Evolutionary conservation across 2,797 vertebrate species (phyloP).

Genomic region (Lycodopsis pacificus): DNA sequence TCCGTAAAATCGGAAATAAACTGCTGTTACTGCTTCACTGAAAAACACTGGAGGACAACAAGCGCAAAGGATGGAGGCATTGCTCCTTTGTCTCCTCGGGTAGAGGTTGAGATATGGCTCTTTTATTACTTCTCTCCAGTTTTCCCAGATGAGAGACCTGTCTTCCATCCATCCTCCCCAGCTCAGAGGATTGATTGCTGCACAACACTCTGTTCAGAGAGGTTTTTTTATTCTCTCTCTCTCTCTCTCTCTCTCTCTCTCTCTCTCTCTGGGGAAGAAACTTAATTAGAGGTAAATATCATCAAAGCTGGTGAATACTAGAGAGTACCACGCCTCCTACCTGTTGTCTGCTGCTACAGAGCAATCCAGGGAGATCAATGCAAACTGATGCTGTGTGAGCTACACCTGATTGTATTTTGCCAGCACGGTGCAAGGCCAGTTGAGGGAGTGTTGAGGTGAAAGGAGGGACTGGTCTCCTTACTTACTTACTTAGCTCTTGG

Average conservation of each 20-base stretch:
- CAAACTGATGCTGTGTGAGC: slow-evolving; percentile 67
- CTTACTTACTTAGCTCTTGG: slow-evolving; percentile 36
- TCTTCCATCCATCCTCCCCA: slow-evolving; percentile 69
- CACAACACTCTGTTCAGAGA: slow-evolving; percentile 72
- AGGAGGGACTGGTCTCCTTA: slow-evolving; percentile 20
- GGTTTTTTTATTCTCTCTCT: slow-evolving; percentile 76
- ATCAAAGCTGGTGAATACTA: slow-evolving; percentile 77
- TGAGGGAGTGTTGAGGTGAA: slow-evolving; percentile 20
- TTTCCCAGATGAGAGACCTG: slow-evolving; percentile 72
- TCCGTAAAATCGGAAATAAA: slow-evolving; percentile 65
- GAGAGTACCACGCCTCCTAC: slow-evolving; percentile 70
- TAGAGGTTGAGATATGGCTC: slow-evolving; percentile 72
- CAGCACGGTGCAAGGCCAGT: slow-evolving; percentile 39
- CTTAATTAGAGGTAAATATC: slow-evolving; percentile 89
- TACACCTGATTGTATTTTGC: slow-evolving; percentile 59
- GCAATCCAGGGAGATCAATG: slow-evolving; percentile 73
- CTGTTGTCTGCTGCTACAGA: slow-evolving; percentile 63
- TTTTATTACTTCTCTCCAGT: slow-evolving; percentile 79
- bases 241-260: slow-evolving; percentile 63
- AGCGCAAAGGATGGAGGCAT: slow-evolving; percentile 66
- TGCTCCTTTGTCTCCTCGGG: slow-evolving; percentile 67
- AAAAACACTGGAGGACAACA: slow-evolving; percentile 71
- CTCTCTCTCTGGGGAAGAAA: slow-evolving; percentile 78
- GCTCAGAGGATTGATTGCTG: slow-evolving; percentile 81
- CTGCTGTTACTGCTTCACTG: slow-evolving; percentile 47